A percentile compares a stretch with the other conserved stretches of the same genome.
Conservation (phyloP, 2,113 vertebrate species). For the Syngnathus typhle region DNA sequence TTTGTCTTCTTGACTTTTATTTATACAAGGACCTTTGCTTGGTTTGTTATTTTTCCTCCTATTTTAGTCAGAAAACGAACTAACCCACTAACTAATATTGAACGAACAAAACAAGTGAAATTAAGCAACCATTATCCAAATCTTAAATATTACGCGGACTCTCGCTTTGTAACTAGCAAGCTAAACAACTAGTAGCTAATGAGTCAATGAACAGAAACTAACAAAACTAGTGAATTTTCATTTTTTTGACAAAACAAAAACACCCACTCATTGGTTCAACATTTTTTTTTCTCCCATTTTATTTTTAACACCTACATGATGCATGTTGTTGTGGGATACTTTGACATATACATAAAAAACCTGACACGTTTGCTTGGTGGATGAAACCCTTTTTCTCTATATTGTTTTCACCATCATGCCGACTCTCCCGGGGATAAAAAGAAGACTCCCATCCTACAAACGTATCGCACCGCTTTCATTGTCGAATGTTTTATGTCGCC, state of each 20-base stretch:
- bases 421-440: conserved; percentile 59
- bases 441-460: conserved; percentile 47
- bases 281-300: conserved; percentile 18
- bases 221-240: conserved; percentile 1
- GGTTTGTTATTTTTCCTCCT: neutral
- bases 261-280: conserved; percentile 20
- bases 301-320: conserved; percentile 35
- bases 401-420: conserved; percentile 51
- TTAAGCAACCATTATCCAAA: too few species aligned
- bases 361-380: conserved; percentile 43
- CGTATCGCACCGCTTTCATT: conserved; percentile 56
- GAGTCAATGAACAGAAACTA: too few species aligned
- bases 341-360: conserved; percentile 29
- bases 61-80: neutral
- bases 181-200: too few species aligned
- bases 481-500: conserved; percentile 56
- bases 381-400: conserved; percentile 53
- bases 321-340: conserved; percentile 29
- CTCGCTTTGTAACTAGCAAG: too few species aligned
- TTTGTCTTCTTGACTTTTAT: conserved; percentile 34
- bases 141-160: too few species aligned
- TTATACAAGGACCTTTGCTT: conserved; percentile 5
- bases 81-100: too few species aligned
- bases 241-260: conserved; percentile 33
- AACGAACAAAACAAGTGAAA: too few species aligned